Evolutionary conservation across 2,113 vertebrate genomes (phyloP).

Genomic region (Erpornis zantholeuca): DNA sequence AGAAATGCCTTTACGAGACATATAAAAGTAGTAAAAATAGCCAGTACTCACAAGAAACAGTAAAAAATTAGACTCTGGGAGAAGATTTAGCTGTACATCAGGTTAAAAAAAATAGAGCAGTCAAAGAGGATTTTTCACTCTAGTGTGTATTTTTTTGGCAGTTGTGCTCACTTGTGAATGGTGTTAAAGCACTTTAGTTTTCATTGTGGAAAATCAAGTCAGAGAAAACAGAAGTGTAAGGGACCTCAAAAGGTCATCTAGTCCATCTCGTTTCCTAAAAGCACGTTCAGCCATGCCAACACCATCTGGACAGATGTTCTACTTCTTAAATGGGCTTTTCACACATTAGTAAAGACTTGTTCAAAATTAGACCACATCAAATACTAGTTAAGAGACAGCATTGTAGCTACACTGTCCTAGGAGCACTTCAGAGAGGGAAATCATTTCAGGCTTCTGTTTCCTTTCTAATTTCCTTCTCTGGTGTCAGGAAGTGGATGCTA

Average conservation of each 20-base stretch:
- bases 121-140: slow-evolving; percentile 19
- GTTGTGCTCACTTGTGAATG: slow-evolving; percentile 1
- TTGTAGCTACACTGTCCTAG: neutral
- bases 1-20: slow-evolving; percentile 27
- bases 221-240: slow-evolving; percentile 12
- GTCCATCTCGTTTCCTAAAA: neutral
- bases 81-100: neutral
- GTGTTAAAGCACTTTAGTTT: slow-evolving; percentile 8
- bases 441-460: neutral
- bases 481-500: neutral
- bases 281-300: neutral
- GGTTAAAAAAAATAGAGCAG: neutral
- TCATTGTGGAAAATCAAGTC: neutral
- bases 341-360: neutral
- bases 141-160: slow-evolving; percentile 5
- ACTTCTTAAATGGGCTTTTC: neutral
- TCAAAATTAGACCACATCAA: neutral
- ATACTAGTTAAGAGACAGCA: neutral
- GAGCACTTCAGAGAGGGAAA: neutral
- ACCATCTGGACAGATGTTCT: neutral
- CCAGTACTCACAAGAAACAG: slow-evolving; percentile 10
- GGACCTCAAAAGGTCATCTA: neutral
- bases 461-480: neutral
- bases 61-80: slow-evolving; percentile 26
- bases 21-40: slow-evolving; percentile 60